These are phyloP conservation scores for Ceratoteleas bidentatus DNA, from an alignment of 1,140 invertebrate species.

Conservation along the genomic window DNA sequence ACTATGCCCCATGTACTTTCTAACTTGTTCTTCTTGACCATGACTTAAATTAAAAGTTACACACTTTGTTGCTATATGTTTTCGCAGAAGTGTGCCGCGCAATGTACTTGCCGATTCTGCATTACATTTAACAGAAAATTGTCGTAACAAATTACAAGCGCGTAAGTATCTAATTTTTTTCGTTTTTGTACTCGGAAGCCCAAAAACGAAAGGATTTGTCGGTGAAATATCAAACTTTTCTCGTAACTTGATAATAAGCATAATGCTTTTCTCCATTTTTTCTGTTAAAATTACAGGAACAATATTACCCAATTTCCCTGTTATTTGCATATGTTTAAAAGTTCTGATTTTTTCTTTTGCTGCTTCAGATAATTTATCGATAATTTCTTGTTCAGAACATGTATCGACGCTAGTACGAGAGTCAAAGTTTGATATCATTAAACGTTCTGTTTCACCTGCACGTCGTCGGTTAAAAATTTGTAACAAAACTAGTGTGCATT, in stretches of 20 bases:
- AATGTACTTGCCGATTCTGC: conserved; percentile 9
- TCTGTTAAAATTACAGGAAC: conserved; percentile 37
- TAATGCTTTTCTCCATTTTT: conserved; percentile 5
- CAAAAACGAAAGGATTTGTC: conserved; percentile 47
- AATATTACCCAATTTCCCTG: conserved; percentile 32
- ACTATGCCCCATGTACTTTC: not conserved
- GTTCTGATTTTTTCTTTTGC: conserved; percentile 2
- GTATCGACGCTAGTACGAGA: no score
- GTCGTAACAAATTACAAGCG: conserved; percentile 15
- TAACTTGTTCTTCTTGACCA: conserved; percentile 1
- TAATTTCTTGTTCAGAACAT: no score
- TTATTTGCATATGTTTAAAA: conserved; percentile 34
- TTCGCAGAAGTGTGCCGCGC: conserved; percentile 39
- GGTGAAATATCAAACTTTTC: conserved; percentile 7
- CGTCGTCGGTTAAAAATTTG: no score
- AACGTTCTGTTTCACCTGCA: no score
- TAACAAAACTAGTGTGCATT: conserved; percentile 15
- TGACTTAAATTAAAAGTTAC: not conserved
- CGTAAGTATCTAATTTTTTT: conserved; percentile 19
- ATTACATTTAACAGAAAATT: no score
- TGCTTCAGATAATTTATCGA: no score
- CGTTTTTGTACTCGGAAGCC: not conserved
- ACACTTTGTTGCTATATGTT: conserved; percentile 38
- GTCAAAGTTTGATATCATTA: no score
- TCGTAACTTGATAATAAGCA: conserved; percentile 3